A percentile compares a stretch with the other conserved stretches of the same genome.
Conservation (phyloP, 1,140 invertebrate genomes). For the Drosophila ercepeae region DNA sequence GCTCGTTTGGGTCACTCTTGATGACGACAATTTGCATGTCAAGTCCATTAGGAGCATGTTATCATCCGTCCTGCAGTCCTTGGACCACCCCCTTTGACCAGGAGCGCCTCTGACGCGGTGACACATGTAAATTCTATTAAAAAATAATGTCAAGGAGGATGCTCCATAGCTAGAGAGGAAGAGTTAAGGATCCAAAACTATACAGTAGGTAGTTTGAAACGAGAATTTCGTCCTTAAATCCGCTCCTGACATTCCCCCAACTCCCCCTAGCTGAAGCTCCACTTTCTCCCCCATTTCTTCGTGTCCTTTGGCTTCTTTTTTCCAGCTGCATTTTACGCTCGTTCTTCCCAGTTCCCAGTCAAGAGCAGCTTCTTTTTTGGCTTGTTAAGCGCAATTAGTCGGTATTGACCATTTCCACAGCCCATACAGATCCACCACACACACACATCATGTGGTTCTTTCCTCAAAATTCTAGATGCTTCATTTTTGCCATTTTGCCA, state of each 20-base stretch:
- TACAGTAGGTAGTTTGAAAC: too few species aligned
- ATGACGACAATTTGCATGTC: conserved; percentile 74
- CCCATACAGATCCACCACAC: conserved; percentile 1
- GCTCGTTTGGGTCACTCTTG: conserved; percentile 62
- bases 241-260: not conserved
- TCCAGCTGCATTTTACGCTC: conserved; percentile 39
- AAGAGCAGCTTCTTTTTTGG: conserved; percentile 32
- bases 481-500: conserved; percentile 25
- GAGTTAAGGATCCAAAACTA: too few species aligned
- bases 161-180: too few species aligned
- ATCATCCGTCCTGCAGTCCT: conserved; percentile 32
- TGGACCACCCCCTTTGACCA: not conserved
- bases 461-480: conserved; percentile 14
- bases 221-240: not conserved
- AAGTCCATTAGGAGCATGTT: conserved; percentile 73
- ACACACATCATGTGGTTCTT: not conserved
- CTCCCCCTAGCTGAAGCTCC: conserved; percentile 15
- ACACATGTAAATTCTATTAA: too few species aligned
- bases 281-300: conserved; percentile 28
- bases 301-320: conserved; percentile 9
- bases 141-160: too few species aligned
- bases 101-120: not conserved
- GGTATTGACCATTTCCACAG: conserved; percentile 58
- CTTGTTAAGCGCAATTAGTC: conserved; percentile 73
- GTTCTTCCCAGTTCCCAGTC: conserved; percentile 14